Percentiles rank a stretch among this genome's conserved stretches.
Evolutionary conservation across 2,888 invertebrate genomes (phyloP).

Genomic region (Seladonia tumulorum): DNA sequence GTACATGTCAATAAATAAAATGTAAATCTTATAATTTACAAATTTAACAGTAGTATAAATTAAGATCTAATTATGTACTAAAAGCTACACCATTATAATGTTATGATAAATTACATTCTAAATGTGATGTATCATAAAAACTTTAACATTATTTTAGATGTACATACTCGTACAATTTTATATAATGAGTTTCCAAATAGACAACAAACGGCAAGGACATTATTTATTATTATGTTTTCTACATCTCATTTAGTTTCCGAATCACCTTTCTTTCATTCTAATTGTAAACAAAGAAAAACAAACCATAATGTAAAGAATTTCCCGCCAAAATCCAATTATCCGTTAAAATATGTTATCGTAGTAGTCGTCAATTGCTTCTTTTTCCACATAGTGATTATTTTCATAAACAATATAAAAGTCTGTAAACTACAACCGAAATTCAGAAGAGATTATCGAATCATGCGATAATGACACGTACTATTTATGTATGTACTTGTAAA

Average conservation of each 20-base stretch:
- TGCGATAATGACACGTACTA: background rate
- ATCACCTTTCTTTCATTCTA: background rate
- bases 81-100: background rate
- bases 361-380: background rate
- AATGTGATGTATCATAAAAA: background rate
- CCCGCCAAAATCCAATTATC: background rate
- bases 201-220: background rate
- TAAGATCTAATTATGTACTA: background rate
- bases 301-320: background rate
- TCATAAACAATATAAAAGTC: background rate
- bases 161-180: background rate
- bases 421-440: background rate
- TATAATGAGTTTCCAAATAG: constrained; percentile 14
- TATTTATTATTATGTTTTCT: constrained; percentile 1
- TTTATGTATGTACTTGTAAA: too few species aligned
- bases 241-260: background rate
- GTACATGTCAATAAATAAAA: constrained; percentile 15
- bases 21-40: background rate
- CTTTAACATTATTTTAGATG: background rate
- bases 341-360: background rate
- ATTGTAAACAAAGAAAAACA: background rate
- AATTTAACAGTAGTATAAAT: constrained; percentile 2
- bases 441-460: background rate
- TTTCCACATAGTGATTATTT: background rate
- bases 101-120: constrained; percentile 7